A percentile compares a stretch with the other conserved stretches of the same genome.
Evolutionary conservation across 2,888 invertebrate species (phyloP).

Genomic region (Cantharis rufa): DNA sequence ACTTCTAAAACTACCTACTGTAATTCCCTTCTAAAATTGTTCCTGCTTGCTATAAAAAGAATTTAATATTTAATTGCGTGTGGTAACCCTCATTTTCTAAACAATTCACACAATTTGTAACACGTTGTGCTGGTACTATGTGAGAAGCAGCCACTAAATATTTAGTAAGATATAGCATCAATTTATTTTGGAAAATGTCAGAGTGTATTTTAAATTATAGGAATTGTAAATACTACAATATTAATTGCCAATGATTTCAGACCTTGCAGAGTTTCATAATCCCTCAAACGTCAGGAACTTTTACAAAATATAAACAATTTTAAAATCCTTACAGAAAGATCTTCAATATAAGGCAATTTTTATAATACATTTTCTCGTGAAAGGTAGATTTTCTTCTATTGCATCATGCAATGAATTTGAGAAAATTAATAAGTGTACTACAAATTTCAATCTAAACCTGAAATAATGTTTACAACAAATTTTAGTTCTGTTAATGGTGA

Average conservation of each 20-base stretch:
- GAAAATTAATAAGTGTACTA: neutral
- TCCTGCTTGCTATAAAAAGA: neutral
- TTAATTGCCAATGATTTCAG: neutral
- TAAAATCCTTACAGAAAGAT: neutral
- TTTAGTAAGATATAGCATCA: neutral
- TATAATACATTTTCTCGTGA: neutral
- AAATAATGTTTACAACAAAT: too few relatives aligned
- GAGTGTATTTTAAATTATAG: neutral
- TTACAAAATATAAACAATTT: neutral
- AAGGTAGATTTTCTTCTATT: neutral
- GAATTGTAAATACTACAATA: too few relatives aligned
- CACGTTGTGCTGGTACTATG: neutral
- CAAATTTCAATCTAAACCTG: neutral
- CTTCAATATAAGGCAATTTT: neutral
- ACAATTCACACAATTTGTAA: constrained; percentile 10
- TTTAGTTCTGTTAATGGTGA: too few relatives aligned
- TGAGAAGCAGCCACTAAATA: neutral
- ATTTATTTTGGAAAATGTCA: neutral
- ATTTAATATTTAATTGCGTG: neutral
- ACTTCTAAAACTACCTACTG: neutral
- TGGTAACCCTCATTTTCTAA: constrained; percentile 3
- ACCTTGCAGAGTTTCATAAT: neutral
- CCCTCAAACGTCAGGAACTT: neutral
- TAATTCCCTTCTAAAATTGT: neutral
- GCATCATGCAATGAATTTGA: neutral